Percentiles rank a stretch among this genome's conserved stretches.
phyloP scores from a whole-genome alignment of 2,888 invertebrate species.

The Melipona beecheii region DNA sequence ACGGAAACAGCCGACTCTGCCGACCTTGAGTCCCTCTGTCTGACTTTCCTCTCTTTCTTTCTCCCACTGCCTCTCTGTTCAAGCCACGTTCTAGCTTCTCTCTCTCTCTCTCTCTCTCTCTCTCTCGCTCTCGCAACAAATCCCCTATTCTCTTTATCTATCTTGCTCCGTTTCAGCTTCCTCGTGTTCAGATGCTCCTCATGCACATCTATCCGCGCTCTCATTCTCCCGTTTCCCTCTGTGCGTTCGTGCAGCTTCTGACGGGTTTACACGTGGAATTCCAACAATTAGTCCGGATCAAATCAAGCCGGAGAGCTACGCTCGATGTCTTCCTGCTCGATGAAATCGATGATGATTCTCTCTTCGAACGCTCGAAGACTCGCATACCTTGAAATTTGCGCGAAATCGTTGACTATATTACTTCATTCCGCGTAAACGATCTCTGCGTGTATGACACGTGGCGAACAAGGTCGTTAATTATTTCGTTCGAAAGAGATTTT shows the following conservation, averaged over 20 bases:
- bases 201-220: neutral
- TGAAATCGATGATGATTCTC: slow-evolving; percentile 15
- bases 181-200: slow-evolving; percentile 32
- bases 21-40: slow-evolving; percentile 70
- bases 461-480: slow-evolving; percentile 11
- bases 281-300: slow-evolving; percentile 2
- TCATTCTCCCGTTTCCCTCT: slow-evolving; percentile 1
- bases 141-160: neutral
- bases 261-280: slow-evolving; percentile 20
- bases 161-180: slow-evolving; percentile 31
- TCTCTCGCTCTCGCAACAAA: neutral
- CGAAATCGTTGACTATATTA: slow-evolving; percentile 15
- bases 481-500: slow-evolving; percentile 6
- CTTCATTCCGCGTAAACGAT: slow-evolving; percentile 3
- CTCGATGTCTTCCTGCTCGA: neutral
- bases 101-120: slow-evolving; percentile 1
- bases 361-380: slow-evolving; percentile 30
- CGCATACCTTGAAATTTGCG: slow-evolving; percentile 7
- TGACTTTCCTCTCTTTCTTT: slow-evolving; percentile 42
- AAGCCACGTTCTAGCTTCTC: slow-evolving; percentile 8
- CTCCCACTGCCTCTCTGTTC: slow-evolving; percentile 16
- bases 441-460: neutral
- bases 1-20: slow-evolving; percentile 78
- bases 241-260: slow-evolving; percentile 16
- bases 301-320: neutral